phyloP scores from a whole-genome alignment of 2,797 vertebrate genomes.

The Chiloscyllium punctatum region DNA sequence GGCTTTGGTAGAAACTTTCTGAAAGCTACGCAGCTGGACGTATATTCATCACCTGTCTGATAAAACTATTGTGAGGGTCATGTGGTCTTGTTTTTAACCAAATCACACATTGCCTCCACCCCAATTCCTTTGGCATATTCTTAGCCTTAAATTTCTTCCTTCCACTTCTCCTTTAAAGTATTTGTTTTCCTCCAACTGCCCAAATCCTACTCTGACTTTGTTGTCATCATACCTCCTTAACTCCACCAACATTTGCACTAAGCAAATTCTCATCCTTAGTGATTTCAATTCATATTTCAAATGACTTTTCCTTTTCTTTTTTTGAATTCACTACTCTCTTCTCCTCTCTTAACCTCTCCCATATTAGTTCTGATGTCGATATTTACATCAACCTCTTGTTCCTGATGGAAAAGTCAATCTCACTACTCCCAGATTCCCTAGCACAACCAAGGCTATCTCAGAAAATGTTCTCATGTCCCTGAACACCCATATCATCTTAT shows the following conservation, averaged over 20 bases:
- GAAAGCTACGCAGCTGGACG: neutral
- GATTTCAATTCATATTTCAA: no score
- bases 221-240: neutral
- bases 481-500: no score
- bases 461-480: no score
- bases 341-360: no score
- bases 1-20: neutral
- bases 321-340: no score
- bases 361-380: no score
- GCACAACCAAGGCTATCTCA: no score
- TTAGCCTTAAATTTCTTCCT: neutral
- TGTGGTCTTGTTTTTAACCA: neutral
- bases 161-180: neutral
- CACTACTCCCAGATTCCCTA: no score
- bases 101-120: neutral
- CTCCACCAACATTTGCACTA: neutral
- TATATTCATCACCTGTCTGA: neutral
- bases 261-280: neutral
- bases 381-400: no score
- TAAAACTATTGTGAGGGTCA: neutral
- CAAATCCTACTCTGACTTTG: neutral
- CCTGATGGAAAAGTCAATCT: no score
- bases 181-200: neutral
- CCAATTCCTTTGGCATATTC: neutral
- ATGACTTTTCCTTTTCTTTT: no score